Conservation (phyloP, 1,140 invertebrate species). For the Macrocentrus cingulum region DNA sequence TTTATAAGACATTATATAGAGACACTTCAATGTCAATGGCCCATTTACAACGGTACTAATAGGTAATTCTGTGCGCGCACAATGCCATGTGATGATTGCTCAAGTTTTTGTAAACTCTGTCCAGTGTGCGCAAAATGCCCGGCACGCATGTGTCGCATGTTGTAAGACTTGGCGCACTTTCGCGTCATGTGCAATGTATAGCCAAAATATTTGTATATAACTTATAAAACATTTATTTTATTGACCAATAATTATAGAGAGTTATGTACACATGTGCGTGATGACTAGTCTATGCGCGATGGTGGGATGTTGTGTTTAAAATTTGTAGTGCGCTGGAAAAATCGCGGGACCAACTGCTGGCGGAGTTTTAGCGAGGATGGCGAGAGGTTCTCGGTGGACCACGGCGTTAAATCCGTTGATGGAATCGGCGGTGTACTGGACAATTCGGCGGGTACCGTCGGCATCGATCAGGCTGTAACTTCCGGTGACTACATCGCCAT, state of each 20-base stretch:
- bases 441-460: slow-evolving; percentile 53
- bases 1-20: slow-evolving; percentile 38
- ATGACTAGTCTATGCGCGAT: not conserved
- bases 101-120: slow-evolving; percentile 36
- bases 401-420: slow-evolving; percentile 58
- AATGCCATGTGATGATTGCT: slow-evolving; percentile 24
- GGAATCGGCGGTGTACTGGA: slow-evolving; percentile 53
- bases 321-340: too few relatives aligned
- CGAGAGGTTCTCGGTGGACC: slow-evolving; percentile 46
- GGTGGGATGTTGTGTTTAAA: too few relatives aligned
- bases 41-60: slow-evolving; percentile 31
- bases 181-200: too few relatives aligned
- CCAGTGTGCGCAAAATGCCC: slow-evolving; percentile 29
- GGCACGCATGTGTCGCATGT: slow-evolving; percentile 25
- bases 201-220: too few relatives aligned
- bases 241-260: not conserved
- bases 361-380: not conserved
- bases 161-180: slow-evolving; percentile 35
- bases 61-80: slow-evolving; percentile 32
- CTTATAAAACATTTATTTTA: too few relatives aligned
- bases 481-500: slow-evolving; percentile 62
- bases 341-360: slow-evolving; percentile 1
- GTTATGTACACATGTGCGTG: not conserved
- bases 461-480: slow-evolving; percentile 55
- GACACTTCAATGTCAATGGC: slow-evolving; percentile 38